Evolutionary conservation across 2,888 invertebrate species (phyloP).

Genomic region (Chrysotoxum bicinctum): DNA sequence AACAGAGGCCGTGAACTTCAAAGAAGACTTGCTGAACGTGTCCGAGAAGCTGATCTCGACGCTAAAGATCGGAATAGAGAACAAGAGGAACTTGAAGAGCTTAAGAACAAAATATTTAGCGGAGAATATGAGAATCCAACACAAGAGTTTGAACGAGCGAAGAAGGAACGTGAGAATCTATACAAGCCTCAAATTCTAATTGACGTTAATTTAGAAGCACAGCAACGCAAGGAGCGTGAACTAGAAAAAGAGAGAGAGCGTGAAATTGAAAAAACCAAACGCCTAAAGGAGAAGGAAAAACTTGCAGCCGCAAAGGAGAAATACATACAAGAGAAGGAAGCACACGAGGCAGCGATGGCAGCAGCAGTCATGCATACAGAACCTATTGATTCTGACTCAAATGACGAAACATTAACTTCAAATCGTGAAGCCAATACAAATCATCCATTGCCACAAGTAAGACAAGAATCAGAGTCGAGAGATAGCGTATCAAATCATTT

Average conservation of each 20-base stretch:
- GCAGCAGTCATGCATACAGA: conserved; percentile 75
- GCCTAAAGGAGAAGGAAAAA: conserved; percentile 79
- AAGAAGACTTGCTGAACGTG: conserved; percentile 94
- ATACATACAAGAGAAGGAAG: conserved; percentile 82
- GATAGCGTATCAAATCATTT: conserved; percentile 75
- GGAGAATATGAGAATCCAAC: conserved; percentile 86
- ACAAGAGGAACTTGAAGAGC: conserved; percentile 92
- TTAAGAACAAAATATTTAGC: conserved; percentile 89
- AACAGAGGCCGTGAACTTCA: conserved; percentile 90
- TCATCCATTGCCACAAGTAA: conserved; percentile 69
- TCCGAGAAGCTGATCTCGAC: conserved; percentile 96
- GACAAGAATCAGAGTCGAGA: conserved; percentile 79
- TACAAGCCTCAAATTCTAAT: conserved; percentile 92
- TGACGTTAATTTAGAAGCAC: conserved; percentile 85
- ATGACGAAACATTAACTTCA: conserved; percentile 78
- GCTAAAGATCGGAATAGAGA: conserved; percentile 94
- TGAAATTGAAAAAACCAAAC: conserved; percentile 74
- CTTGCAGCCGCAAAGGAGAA: conserved; percentile 74
- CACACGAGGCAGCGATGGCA: conserved; percentile 84
- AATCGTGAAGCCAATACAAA: conserved; percentile 73
- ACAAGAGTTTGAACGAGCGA: conserved; percentile 87
- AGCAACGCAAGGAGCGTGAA: conserved; percentile 85
- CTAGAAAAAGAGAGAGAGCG: conserved; percentile 82
- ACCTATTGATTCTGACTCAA: conserved; percentile 89
- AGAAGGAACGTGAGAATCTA: conserved; percentile 90